Evolutionary conservation across 53 echinoderm and acorn worm genomes (phyloP), one percentile per base, ranked within the genome.

Genomic region (Luidia sarsii): DNA sequence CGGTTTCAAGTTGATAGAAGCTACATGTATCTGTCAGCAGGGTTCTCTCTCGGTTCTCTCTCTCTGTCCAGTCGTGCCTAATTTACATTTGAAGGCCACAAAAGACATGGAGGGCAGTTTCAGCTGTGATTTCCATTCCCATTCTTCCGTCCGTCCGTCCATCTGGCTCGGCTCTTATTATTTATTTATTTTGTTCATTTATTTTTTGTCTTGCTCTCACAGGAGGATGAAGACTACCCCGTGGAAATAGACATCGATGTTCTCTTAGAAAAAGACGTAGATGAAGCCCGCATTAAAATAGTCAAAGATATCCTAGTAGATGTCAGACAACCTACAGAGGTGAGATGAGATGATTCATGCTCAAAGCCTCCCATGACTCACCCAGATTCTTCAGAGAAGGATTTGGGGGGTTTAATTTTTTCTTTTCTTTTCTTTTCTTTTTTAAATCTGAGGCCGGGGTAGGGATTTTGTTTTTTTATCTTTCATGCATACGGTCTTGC

Each of bases 201-300:
- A n/a, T n/a, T n/a, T n/a, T n/a, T n/a, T n/a, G n/a, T 18, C 48
- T 53, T 7, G 5, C 4, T 52, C 24, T 35, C 21, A 38, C 56
- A 72, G 72, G 72, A 72, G 27, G 72, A 72, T 56, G 72, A 72
- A 54, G 72, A 72, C 54, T 72, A 72, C 21, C 72, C 72, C 20
- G 72, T 72, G 34, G 72, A 72, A 72, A 72, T 72, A 32, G 72
- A 72, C 57, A 72, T 72, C 6, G 72, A 72, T 55, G 72, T 37
- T 27, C 72, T 72, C 39, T 50, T 72, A 72, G 72, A 72, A 56
- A 56, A 23, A 38, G 33, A 38, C n/a, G 71, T 33, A 56, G 72
- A 38, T 7, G 52, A 53, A 54, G 72, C 38, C n/a, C 56, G 56
- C 14, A 35, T 56, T 38, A 72, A 72, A 39, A 55, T 55, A 50